phyloP scores from a whole-genome alignment of 2,797 vertebrate species.

The Notamacropus eugenii region DNA sequence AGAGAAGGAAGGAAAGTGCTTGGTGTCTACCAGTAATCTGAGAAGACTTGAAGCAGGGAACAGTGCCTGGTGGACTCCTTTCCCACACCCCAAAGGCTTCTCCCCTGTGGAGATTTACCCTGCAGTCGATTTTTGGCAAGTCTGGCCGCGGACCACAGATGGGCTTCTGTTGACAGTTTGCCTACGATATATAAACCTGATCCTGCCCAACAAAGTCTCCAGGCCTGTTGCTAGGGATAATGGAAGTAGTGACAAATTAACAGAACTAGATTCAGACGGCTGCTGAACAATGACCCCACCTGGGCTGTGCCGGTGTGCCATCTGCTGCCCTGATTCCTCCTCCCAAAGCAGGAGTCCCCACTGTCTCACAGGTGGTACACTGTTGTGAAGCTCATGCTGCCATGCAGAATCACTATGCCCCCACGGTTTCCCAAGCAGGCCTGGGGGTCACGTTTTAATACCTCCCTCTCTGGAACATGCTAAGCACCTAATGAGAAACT shows the following conservation, averaged over 20 bases:
- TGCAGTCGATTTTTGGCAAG: slow-evolving; percentile 47
- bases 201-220: slow-evolving; percentile 28
- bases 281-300: slow-evolving; percentile 83
- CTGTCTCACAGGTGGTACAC: slow-evolving; percentile 53
- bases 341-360: slow-evolving; percentile 59
- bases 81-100: neutral
- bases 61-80: fast-evolving
- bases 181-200: slow-evolving; percentile 55
- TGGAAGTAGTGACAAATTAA: slow-evolving; percentile 82
- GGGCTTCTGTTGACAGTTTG: slow-evolving; percentile 72
- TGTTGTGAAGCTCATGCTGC: slow-evolving; percentile 40
- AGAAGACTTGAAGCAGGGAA: slow-evolving; percentile 17
- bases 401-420: slow-evolving; percentile 35
- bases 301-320: slow-evolving; percentile 79
- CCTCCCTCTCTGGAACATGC: slow-evolving; percentile 4
- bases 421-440: slow-evolving; percentile 34
- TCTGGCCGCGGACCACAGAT: slow-evolving; percentile 77
- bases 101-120: slow-evolving; percentile 38
- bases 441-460: slow-evolving; percentile 34
- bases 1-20: neutral
- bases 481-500: neutral
- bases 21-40: slow-evolving; percentile 16
- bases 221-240: slow-evolving; percentile 76
- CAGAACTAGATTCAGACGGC: slow-evolving; percentile 77
- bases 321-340: slow-evolving; percentile 81